A percentile compares a stretch with the other conserved stretches of the same genome.
Conservation (phyloP, 2,888 invertebrate genomes). For the Apodemia mormo region DNA sequence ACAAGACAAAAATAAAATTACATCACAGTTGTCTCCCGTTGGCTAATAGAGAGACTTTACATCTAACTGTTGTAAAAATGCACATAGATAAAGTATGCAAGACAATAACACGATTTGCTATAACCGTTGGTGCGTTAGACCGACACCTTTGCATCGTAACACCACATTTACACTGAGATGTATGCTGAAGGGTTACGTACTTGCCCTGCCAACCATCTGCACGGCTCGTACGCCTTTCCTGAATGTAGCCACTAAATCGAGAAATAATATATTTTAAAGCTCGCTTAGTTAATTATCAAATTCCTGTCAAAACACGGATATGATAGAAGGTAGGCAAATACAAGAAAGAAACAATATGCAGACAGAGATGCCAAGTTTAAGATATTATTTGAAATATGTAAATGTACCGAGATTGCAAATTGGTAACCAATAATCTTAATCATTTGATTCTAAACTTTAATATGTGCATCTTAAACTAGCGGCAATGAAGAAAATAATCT, state of each 20-base stretch:
- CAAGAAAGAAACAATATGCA: conserved; percentile 56
- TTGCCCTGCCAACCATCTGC: conserved; percentile 99
- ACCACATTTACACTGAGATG: conserved; percentile 73
- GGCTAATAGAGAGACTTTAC: conserved; percentile 77
- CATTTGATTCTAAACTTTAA: not conserved
- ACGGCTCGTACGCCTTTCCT: conserved; percentile 99
- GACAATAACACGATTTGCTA: conserved; percentile 77
- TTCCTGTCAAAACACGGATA: conserved; percentile 29
- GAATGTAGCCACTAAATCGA: conserved; percentile 97
- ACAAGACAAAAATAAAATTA: conserved; percentile 77
- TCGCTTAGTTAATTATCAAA: conserved; percentile 45
- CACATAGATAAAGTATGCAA: conserved; percentile 78
- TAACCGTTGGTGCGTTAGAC: conserved; percentile 51
- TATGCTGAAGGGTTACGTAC: conserved; percentile 88
- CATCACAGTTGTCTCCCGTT: conserved; percentile 72
- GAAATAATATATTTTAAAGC: conserved; percentile 70
- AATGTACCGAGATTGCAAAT: conserved; percentile 36
- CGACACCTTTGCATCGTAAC: conserved; percentile 56
- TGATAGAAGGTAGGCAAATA: conserved; percentile 49
- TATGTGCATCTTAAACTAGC: conserved; percentile 4
- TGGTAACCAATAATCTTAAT: conserved; percentile 51
- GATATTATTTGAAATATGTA: conserved; percentile 21
- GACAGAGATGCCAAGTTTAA: conserved; percentile 68
- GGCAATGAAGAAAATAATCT: not conserved
- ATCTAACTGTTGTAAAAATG: conserved; percentile 78